Evolutionary conservation across 2,888 invertebrate genomes (phyloP), one percentile per base, ranked within the genome.

Genomic region (Ectemnius lituratus): DNA sequence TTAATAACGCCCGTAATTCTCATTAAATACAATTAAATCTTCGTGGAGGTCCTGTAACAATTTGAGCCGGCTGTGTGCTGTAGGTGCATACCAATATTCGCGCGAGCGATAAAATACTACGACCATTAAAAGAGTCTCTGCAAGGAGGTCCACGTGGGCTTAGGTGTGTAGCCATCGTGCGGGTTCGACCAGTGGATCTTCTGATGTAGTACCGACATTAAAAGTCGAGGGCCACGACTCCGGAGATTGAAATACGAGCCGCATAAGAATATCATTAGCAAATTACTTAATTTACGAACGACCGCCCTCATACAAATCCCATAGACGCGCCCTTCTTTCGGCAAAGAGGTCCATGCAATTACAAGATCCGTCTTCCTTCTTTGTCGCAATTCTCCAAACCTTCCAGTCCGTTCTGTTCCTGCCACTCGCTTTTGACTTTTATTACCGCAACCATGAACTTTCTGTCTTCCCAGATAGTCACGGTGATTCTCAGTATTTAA

Each of bases 241-340:
- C 81, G 81, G 82, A 83, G 81, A 84, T 84, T 88, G 84, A 90
- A 89, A 88, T 88, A 89, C 87, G 89, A 88, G 86, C 86, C 87
- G 88, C 86, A 87, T 88, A 88, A 89, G 88, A 90, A 89, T 90
- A 89, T 90, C 90, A 88, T 90, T 89, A 90, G 88, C 86, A 89
- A 90, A 90, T 89, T 90, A 88, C 89, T 90, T 89, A 90, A 90
- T 90, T 90, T 89, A 89, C 85, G 85, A 80, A 84, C 86, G 86
- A 83, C 79, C 64, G 37, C 37, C 56, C 59, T 66, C 67, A 70
- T 72, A 82, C 69, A 80, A 72, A 73, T 77, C 79, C 76, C 73
- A 75, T 68, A 77, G 75, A 78, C 18, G 57, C 52, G 69, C 63
- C 62, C 79, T 77, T 70, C 75, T 81, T 77, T 70, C 75, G 70